Evolutionary conservation across 2,113 vertebrate species (phyloP), one percentile per base, ranked within the genome.

Genomic region (Cyprinodon brontotheroides): DNA sequence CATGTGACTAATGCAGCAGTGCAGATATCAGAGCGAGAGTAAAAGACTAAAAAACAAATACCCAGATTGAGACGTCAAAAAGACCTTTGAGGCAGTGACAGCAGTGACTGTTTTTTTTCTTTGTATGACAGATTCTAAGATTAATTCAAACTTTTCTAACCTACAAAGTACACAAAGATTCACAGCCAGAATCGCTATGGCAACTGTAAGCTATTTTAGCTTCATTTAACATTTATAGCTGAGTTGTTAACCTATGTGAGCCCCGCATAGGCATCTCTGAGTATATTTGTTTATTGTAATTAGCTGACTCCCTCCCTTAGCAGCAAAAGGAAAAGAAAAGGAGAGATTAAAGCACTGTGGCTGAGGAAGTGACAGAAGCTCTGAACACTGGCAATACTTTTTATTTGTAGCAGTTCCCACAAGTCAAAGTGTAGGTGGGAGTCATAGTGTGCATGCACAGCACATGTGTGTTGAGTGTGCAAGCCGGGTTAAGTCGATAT

Each of bases 171-270:
- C 86, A 89, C 87, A 82, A 89, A 90, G 84, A 90, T 81, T 85
- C 87, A 77, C 81, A 74, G 74, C 78, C 38, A 59, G 81, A 74
- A 92, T 94, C 79, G 9, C 93, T 93, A 94, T 92, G 91, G 93
- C 84, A 94, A 95, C 94, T 86, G 88, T 89, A 89, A 89, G 88
- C 80, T 87, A 90, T 94, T 94, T 92, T 90, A 93, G 93, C 89
- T 89, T 88, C 87, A 91, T 91, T 93, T 92, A 93, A 92, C 92
- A 92, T 91, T 93, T 89, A 92, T 90, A 92, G 89, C 86, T 84
- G 81, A 88, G 87, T 91, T 89, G 90, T 93, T 95, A 94, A 93
- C 94, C 91, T 87, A 90, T 93, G 87, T 67, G 68, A 90, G 87
- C 84, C 87, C 87, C 82, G 83, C 82, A 86, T 86, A 87, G 89